A percentile compares a stretch with the other conserved stretches of the same genome.
phyloP scores from a whole-genome alignment of 2,797 vertebrate genomes.

The Argya squamiceps region DNA sequence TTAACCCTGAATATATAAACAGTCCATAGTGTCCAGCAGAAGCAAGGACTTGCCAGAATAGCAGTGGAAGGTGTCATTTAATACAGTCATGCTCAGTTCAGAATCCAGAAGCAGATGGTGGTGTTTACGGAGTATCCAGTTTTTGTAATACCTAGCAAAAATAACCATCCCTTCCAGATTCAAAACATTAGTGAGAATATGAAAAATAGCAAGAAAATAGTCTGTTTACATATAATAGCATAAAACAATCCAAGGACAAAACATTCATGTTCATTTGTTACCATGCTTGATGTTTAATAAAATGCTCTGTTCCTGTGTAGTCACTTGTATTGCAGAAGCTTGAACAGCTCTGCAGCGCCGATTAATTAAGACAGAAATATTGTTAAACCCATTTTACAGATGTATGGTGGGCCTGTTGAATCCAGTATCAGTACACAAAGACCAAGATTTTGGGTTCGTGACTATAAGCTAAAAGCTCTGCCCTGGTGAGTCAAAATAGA shows the following conservation, averaged over 20 bases:
- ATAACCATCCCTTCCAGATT: background rate
- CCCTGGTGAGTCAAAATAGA: background rate
- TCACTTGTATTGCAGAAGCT: background rate
- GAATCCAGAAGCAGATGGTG: background rate
- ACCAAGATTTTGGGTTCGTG: background rate
- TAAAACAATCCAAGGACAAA: constrained; percentile 21
- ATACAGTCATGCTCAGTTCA: background rate
- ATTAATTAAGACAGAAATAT: constrained; percentile 27
- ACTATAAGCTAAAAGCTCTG: background rate
- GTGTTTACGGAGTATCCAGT: background rate
- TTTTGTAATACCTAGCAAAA: background rate
- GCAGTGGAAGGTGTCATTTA: background rate
- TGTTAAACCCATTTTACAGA: constrained; percentile 1
- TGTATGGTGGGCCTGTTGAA: background rate
- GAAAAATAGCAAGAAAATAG: constrained; percentile 21
- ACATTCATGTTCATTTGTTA: constrained; percentile 5
- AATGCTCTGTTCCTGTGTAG: background rate
- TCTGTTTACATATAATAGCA: background rate
- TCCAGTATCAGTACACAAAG: background rate
- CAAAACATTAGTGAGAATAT: background rate
- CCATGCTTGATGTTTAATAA: background rate
- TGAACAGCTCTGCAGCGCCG: background rate
- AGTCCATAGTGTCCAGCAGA: background rate
- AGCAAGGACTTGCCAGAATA: background rate
- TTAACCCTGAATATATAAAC: background rate